Evolutionary conservation across 2,113 vertebrate species (phyloP).

Genomic region (Puntigrus tetrazona): DNA sequence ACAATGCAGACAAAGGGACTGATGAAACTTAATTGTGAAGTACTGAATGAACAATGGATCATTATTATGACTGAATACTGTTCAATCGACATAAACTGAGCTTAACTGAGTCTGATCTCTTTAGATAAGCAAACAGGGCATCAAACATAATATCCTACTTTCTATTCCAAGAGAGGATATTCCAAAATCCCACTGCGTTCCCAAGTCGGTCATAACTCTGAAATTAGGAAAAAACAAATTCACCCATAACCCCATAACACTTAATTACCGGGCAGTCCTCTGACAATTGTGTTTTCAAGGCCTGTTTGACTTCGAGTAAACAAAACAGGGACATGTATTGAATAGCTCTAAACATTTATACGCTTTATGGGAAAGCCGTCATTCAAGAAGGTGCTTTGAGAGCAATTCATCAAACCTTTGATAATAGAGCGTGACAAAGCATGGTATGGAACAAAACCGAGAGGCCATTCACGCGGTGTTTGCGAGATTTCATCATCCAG

Average conservation of each 20-base stretch:
- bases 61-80: not conserved
- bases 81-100: not conserved
- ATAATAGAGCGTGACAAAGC: slow-evolving; percentile 66
- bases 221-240: slow-evolving; percentile 68
- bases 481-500: slow-evolving; percentile 47
- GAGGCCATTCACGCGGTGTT: slow-evolving; percentile 49
- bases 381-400: slow-evolving; percentile 69
- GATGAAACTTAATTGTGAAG: not conserved
- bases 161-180: slow-evolving; percentile 42
- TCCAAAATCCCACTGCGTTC: slow-evolving; percentile 53
- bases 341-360: slow-evolving; percentile 73
- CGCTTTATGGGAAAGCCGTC: slow-evolving; percentile 64
- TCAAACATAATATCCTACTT: slow-evolving; percentile 52
- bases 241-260: slow-evolving; percentile 57
- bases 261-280: slow-evolving; percentile 67
- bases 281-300: slow-evolving; percentile 69
- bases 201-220: slow-evolving; percentile 66
- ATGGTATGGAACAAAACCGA: slow-evolving; percentile 50
- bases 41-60: not conserved
- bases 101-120: not conserved
- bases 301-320: slow-evolving; percentile 73
- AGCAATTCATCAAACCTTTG: slow-evolving; percentile 63
- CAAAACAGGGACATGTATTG: slow-evolving; percentile 73
- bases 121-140: slow-evolving; percentile 51
- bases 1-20: no score